Percentiles rank a stretch among this genome's conserved stretches.
phyloP scores from a whole-genome alignment of 2,888 invertebrate species.

The Xylota sylvarum region DNA sequence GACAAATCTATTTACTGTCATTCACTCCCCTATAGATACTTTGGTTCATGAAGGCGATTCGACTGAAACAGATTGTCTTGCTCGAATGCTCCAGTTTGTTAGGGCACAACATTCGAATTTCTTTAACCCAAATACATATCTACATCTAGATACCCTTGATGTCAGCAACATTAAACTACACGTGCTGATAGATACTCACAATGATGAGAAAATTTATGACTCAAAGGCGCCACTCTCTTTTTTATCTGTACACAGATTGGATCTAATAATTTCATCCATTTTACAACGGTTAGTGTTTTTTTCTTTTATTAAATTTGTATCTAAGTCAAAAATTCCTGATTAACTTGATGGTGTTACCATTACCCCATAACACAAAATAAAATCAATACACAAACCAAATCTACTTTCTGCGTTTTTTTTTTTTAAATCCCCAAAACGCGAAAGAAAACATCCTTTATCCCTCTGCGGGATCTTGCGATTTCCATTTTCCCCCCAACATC shows the following conservation, averaged over 20 bases:
- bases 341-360: not conserved
- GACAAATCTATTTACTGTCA: too few relatives aligned
- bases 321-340: not conserved
- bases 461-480: constrained; percentile 7
- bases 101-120: too few relatives aligned
- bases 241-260: too few relatives aligned
- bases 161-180: too few relatives aligned
- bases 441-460: constrained; percentile 6
- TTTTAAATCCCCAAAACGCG: constrained; percentile 14
- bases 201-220: not conserved
- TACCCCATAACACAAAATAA: not conserved
- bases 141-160: too few relatives aligned
- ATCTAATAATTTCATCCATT: too few relatives aligned
- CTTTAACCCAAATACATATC: too few relatives aligned
- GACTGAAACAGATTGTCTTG: too few relatives aligned
- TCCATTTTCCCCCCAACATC: not conserved
- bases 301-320: constrained; percentile 3
- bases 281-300: not conserved
- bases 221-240: not conserved
- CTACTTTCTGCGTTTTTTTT: not conserved
- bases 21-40: too few relatives aligned
- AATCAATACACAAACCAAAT: not conserved
- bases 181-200: too few relatives aligned
- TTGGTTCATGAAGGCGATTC: too few relatives aligned
- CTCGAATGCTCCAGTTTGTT: too few relatives aligned